Conservation (phyloP, 1,140 invertebrate genomes). For the Leptestheria dahalacensis region DNA sequence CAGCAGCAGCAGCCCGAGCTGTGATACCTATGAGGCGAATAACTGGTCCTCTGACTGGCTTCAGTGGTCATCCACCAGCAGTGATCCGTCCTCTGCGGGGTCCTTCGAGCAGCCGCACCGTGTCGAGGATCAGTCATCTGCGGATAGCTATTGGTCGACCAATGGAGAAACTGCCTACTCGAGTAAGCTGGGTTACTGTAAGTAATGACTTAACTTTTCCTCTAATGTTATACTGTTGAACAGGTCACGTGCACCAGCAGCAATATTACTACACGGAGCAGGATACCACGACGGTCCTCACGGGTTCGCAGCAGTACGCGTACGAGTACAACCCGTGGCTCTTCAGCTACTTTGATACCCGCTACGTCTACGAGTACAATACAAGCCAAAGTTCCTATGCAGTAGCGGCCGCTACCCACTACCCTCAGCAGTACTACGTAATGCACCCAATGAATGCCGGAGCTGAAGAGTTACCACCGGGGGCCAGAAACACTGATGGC, state of each 20-base stretch:
- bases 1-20: background rate
- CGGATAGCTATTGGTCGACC: too few relatives aligned
- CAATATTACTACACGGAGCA: background rate
- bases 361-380: background rate
- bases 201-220: background rate
- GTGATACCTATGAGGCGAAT: background rate
- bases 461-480: background rate
- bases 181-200: too few relatives aligned
- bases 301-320: background rate
- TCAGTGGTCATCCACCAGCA: background rate
- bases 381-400: background rate
- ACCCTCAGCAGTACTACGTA: background rate
- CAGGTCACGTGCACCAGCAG: background rate
- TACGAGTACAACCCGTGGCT: background rate
- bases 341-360: background rate
- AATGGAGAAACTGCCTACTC: too few relatives aligned
- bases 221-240: background rate
- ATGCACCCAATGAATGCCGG: background rate
- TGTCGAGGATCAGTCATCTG: background rate
- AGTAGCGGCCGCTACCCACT: background rate
- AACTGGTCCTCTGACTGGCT: background rate
- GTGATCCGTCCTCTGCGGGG: background rate
- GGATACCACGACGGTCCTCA: background rate
- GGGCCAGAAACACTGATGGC: too few relatives aligned
- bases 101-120: background rate